A percentile compares a stretch with the other conserved stretches of the same genome.
These are phyloP conservation scores for Mustela nigripes DNA, from an alignment of 2,113 vertebrate genomes.

Conservation along the genomic window DNA sequence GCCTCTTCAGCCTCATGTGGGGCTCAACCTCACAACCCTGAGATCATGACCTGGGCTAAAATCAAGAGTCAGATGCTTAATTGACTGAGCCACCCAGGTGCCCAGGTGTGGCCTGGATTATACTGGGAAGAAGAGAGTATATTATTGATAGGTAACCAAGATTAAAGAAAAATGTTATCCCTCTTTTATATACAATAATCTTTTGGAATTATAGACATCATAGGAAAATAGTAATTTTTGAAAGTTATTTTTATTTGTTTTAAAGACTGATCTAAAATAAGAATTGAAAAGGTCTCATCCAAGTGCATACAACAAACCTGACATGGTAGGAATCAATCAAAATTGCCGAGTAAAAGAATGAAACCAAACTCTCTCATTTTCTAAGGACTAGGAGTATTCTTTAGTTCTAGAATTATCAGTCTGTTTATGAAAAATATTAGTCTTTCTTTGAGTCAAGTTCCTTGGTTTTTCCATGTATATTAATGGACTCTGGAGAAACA, in stretches of 20 bases:
- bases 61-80: not conserved
- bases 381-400: not conserved
- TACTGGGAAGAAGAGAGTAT: not conserved
- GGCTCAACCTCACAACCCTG: not conserved
- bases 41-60: not conserved
- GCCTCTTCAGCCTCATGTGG: not conserved
- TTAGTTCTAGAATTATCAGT: not conserved
- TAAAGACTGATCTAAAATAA: conserved; percentile 34
- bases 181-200: not conserved
- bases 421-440: conserved; percentile 19
- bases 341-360: not conserved
- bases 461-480: conserved; percentile 45
- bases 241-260: conserved; percentile 44
- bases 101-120: not conserved
- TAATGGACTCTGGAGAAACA: conserved; percentile 5
- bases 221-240: conserved; percentile 34
- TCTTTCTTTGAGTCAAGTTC: conserved; percentile 31
- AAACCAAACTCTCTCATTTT: not conserved
- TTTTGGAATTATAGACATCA: not conserved
- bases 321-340: not conserved
- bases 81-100: not conserved
- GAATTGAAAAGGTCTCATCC: not conserved
- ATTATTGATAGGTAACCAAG: not conserved
- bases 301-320: not conserved
- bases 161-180: not conserved